Conservation (phyloP, 2,797 vertebrate species). For the Helarctos malayanus region DNA sequence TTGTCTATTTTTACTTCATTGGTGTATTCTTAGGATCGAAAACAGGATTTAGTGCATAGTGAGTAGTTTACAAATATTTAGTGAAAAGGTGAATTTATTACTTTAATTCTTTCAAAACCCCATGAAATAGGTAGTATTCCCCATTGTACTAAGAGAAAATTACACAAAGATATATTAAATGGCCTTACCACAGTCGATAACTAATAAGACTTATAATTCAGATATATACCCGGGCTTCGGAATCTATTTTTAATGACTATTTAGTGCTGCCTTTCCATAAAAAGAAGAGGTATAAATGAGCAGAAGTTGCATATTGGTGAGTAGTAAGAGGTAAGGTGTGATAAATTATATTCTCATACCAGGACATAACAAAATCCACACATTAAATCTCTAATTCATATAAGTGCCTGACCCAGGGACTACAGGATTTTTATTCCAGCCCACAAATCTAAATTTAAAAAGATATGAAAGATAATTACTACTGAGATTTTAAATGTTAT, state of each 20-base stretch:
- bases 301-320: not conserved
- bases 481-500: constrained; percentile 5
- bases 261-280: not conserved
- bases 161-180: constrained; percentile 16
- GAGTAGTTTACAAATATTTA: not conserved
- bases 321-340: not conserved
- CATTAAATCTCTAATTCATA: constrained; percentile 30
- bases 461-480: constrained; percentile 46
- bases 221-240: not conserved
- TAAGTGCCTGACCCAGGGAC: not conserved
- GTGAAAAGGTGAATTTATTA: not conserved
- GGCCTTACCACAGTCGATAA: not conserved
- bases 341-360: not conserved
- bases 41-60: not conserved
- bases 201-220: constrained; percentile 53
- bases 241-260: constrained; percentile 11
- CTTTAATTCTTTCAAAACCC: constrained; percentile 14
- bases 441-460: constrained; percentile 31
- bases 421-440: not conserved
- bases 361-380: not conserved
- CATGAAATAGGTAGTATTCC: not conserved
- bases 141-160: not conserved
- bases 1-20: not conserved
- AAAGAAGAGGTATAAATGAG: not conserved
- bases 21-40: not conserved